Conservation (phyloP, 2,797 vertebrate species). For the Rachycentron canadum region DNA sequence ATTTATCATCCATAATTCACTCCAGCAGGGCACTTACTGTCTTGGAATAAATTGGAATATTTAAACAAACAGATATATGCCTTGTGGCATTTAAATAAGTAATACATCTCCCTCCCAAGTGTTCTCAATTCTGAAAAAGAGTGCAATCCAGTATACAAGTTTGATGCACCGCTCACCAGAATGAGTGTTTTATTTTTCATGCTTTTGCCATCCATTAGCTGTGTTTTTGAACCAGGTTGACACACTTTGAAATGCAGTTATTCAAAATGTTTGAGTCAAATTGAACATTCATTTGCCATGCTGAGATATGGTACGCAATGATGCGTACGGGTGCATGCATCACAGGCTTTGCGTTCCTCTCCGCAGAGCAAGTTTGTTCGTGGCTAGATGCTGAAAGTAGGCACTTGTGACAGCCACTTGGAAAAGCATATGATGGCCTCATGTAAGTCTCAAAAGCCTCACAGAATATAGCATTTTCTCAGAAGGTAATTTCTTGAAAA, state of each 20-base stretch:
- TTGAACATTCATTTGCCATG: conserved; percentile 66
- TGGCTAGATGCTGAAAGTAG: conserved; percentile 27
- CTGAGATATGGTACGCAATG: conserved; percentile 52
- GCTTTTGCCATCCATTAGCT: conserved; percentile 79
- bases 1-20: conserved; percentile 86
- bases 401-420: conserved; percentile 27
- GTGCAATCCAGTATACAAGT: conserved; percentile 76
- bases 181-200: conserved; percentile 80
- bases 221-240: conserved; percentile 75
- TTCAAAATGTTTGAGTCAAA: conserved; percentile 72
- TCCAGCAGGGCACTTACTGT: conserved; percentile 83
- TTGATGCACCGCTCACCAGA: conserved; percentile 73
- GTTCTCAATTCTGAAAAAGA: conserved; percentile 74
- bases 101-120: conserved; percentile 75
- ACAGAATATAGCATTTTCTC: not conserved
- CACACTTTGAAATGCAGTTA: conserved; percentile 72
- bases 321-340: conserved; percentile 58
- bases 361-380: conserved; percentile 21
- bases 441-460: conserved; percentile 23
- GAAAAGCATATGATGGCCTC: conserved; percentile 28
- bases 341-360: conserved; percentile 16
- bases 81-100: conserved; percentile 86
- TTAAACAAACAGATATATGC: conserved; percentile 85
- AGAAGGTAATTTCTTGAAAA: conserved; percentile 22
- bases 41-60: conserved; percentile 86